Evolutionary conservation across 2,797 vertebrate species (phyloP).

Genomic region (Myotis planiceps): DNA sequence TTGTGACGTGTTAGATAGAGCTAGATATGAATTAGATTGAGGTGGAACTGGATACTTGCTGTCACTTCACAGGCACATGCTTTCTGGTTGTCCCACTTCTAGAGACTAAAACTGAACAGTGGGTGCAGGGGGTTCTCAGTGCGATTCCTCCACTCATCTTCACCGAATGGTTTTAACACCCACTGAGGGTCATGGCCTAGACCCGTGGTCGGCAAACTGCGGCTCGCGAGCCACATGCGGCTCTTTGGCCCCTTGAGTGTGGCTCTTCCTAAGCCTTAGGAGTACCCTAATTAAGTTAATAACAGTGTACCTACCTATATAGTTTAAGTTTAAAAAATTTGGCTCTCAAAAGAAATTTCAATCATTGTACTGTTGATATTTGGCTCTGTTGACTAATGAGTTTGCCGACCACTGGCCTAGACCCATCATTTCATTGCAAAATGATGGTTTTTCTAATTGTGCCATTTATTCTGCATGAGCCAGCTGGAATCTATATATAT

Average conservation of each 20-base stretch:
- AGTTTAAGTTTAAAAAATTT: too few species aligned
- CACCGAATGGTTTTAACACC: neutral
- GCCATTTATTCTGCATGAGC: neutral
- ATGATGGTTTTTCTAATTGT: neutral
- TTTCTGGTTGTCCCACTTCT: neutral
- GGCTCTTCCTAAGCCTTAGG: too few species aligned
- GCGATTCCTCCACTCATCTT: neutral
- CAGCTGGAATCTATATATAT: neutral
- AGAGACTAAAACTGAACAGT: neutral
- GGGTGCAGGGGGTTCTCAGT: neutral
- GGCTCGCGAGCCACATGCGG: too few species aligned
- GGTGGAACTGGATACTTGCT: too few species aligned
- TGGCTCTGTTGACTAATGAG: too few species aligned
- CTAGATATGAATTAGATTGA: neutral
- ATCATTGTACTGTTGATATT: too few species aligned
- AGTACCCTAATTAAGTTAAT: too few species aligned
- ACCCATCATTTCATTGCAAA: neutral
- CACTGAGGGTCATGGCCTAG: neutral
- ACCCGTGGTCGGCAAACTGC: neutral
- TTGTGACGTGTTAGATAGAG: neutral
- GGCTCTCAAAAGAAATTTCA: too few species aligned
- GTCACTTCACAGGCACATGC: neutral
- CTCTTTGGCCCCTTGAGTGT: too few species aligned
- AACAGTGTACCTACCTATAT: too few species aligned
- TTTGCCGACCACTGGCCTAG: neutral